phyloP scores from a whole-genome alignment of 2,113 vertebrate genomes.

The Misgurnus mizolepis region DNA sequence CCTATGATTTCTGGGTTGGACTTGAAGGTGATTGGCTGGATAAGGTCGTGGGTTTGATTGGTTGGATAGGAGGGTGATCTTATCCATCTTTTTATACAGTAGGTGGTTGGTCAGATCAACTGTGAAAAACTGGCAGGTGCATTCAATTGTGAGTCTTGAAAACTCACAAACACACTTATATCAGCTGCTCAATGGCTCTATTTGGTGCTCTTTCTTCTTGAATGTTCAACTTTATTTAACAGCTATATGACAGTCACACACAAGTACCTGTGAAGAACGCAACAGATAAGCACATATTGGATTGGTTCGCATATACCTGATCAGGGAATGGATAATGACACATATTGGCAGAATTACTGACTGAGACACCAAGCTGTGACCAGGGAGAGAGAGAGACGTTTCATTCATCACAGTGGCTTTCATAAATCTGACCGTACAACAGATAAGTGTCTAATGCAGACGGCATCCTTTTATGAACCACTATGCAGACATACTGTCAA shows the following conservation, averaged over 20 bases:
- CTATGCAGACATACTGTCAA: slow-evolving; percentile 36
- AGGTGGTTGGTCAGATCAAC: slow-evolving; percentile 7
- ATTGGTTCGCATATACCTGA: neutral
- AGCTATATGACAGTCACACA: slow-evolving; percentile 25
- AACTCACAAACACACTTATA: slow-evolving; percentile 6
- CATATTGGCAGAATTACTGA: neutral
- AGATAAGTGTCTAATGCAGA: slow-evolving; percentile 1
- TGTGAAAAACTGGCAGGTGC: neutral
- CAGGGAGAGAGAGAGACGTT: neutral
- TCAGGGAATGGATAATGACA: slow-evolving; percentile 13
- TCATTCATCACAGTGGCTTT: neutral
- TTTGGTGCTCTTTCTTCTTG: slow-evolving; percentile 36
- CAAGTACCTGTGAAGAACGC: neutral
- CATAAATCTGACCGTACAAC: neutral
- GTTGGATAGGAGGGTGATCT: neutral
- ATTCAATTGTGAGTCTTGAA: slow-evolving; percentile 4
- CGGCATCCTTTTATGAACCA: slow-evolving; percentile 12
- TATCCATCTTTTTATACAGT: neutral
- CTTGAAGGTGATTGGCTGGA: slow-evolving; percentile 15
- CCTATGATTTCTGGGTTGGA: slow-evolving; percentile 20
- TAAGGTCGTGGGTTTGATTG: slow-evolving; percentile 15
- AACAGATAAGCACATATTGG: neutral
- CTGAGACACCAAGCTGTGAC: neutral
- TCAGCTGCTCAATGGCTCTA: slow-evolving; percentile 19
- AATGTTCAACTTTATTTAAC: slow-evolving; percentile 27